Conservation (phyloP, 2,113 vertebrate genomes). For the Opisthocomus hoazin region DNA sequence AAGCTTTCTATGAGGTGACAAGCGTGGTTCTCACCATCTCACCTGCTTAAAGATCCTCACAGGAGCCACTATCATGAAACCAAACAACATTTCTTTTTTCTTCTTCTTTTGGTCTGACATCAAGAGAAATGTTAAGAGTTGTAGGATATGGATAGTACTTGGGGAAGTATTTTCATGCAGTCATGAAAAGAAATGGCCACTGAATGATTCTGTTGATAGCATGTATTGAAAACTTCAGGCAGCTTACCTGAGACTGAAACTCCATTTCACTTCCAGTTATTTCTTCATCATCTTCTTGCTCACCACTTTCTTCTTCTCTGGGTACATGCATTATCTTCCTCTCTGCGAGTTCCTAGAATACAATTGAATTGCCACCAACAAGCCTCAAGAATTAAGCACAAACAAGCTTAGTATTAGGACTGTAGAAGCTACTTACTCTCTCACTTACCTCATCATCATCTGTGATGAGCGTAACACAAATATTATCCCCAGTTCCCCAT, state of each 20-base stretch:
- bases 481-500: slow-evolving; percentile 69
- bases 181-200: not conserved
- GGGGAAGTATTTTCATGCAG: not conserved
- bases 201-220: not conserved
- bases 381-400: not conserved
- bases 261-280: slow-evolving; percentile 58
- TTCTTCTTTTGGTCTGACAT: slow-evolving; percentile 77
- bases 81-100: slow-evolving; percentile 83
- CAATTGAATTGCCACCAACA: not conserved
- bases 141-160: not conserved
- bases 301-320: slow-evolving; percentile 29
- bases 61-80: slow-evolving; percentile 72
- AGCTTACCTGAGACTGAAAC: slow-evolving; percentile 69
- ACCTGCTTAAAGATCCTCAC: slow-evolving; percentile 58
- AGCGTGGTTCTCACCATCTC: slow-evolving; percentile 39
- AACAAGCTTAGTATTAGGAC: not conserved
- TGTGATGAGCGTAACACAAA: slow-evolving; percentile 74
- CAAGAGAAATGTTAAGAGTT: slow-evolving; percentile 34
- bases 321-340: slow-evolving; percentile 59
- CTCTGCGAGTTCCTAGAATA: slow-evolving; percentile 75
- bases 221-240: not conserved
- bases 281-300: slow-evolving; percentile 71
- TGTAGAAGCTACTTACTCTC: not conserved
- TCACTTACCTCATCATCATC: slow-evolving; percentile 70
- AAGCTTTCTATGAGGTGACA: not conserved